These are phyloP conservation scores for Gallinago stenura DNA, from an alignment of 2,797 vertebrate species.

Conservation along the genomic window DNA sequence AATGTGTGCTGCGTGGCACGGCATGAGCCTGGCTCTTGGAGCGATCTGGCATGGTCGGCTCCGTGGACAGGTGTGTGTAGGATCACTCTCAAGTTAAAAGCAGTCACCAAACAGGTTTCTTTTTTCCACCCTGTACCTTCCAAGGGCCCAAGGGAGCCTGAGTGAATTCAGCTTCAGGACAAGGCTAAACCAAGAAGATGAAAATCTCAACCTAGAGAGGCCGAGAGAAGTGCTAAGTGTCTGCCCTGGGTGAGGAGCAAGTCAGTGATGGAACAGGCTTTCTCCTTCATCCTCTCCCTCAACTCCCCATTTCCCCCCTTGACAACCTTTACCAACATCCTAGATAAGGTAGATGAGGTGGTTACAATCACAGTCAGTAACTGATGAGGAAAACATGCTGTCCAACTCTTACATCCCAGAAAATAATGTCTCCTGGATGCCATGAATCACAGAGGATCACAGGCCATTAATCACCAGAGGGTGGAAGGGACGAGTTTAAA, in stretches of 20 bases:
- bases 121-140: constrained; percentile 9
- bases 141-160: background rate
- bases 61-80: constrained; percentile 14
- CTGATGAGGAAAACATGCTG: constrained; percentile 68
- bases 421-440: constrained; percentile 49
- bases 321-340: background rate
- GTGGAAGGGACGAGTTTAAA: constrained; percentile 21
- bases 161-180: background rate
- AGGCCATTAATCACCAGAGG: constrained; percentile 45
- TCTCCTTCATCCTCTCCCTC: background rate
- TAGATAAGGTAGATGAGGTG: background rate
- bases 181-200: background rate
- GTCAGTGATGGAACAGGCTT: background rate
- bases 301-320: background rate
- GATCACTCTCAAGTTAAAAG: constrained; percentile 13
- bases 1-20: background rate
- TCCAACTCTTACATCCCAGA: constrained; percentile 23
- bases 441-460: constrained; percentile 19
- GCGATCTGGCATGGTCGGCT: background rate
- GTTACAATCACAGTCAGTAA: background rate
- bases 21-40: background rate
- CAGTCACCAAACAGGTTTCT: background rate
- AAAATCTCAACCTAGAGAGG: background rate
- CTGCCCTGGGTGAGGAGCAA: background rate
- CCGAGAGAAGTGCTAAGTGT: background rate